Evolutionary conservation across 2,113 vertebrate species (phyloP).

Genomic region (Cebus imitator): DNA sequence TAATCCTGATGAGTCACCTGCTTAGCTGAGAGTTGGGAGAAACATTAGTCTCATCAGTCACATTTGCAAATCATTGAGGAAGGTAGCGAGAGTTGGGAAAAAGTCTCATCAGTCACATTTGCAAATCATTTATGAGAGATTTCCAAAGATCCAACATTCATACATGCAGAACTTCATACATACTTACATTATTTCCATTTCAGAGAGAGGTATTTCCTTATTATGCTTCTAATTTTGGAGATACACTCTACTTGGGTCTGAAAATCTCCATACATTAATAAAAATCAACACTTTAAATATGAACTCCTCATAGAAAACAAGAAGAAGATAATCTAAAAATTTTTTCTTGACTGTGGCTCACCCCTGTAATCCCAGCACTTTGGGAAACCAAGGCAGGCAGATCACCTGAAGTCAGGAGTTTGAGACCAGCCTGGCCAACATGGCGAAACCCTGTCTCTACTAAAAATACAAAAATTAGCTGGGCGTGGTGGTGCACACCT

Average conservation of each 20-base stretch:
- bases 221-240: neutral
- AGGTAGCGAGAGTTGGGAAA: neutral
- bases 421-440: no score
- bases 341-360: neutral
- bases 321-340: conserved; percentile 21
- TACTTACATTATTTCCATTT: neutral
- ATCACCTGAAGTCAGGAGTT: no score
- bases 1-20: neutral
- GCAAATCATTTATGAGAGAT: conserved; percentile 22
- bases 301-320: conserved; percentile 33
- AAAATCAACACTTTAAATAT: neutral
- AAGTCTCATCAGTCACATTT: neutral
- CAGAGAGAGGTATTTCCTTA: neutral
- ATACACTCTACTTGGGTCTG: neutral
- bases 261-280: conserved; percentile 5
- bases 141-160: neutral
- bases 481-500: no score
- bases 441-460: no score
- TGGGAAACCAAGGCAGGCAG: no score
- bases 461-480: no score
- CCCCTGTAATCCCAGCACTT: neutral
- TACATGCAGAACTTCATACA: neutral
- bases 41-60: neutral
- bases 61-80: neutral
- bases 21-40: neutral